A percentile compares a stretch with the other conserved stretches of the same genome.
phyloP scores from a whole-genome alignment of 2,888 invertebrate species.

The Pheosia tremula region DNA sequence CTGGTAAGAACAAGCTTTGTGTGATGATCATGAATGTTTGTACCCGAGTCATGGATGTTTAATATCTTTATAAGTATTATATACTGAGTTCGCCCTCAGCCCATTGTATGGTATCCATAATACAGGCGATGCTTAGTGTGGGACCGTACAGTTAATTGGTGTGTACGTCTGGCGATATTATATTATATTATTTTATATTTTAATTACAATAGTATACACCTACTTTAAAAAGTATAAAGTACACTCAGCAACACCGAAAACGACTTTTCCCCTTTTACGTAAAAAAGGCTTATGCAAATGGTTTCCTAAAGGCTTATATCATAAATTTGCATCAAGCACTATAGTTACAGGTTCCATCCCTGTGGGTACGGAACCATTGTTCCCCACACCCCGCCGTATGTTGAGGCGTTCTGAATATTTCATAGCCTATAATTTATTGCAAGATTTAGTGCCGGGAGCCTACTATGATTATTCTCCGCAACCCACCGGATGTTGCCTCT shows the following conservation, averaged over 20 bases:
- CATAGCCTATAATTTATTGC: conserved; percentile 78
- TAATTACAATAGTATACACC: not conserved
- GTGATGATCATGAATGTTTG: too few relatives aligned
- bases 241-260: not conserved
- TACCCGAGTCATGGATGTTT: too few relatives aligned
- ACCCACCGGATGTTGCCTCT: conserved; percentile 8
- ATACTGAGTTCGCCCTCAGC: too few relatives aligned
- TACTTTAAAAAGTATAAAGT: not conserved
- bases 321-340: conserved; percentile 33
- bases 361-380: conserved; percentile 55
- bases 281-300: conserved; percentile 15
- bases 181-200: too few relatives aligned
- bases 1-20: too few relatives aligned
- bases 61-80: too few relatives aligned
- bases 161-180: too few relatives aligned
- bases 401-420: conserved; percentile 75
- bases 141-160: too few relatives aligned
- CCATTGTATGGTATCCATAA: too few relatives aligned
- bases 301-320: conserved; percentile 18
- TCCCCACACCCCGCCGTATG: conserved; percentile 62
- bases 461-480: conserved; percentile 50
- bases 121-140: too few relatives aligned
- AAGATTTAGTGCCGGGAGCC: conserved; percentile 71
- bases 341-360: conserved; percentile 39
- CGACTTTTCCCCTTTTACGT: conserved; percentile 18